These are phyloP conservation scores for Esox masquinongy DNA, from an alignment of 2,797 vertebrate genomes.

Conservation along the genomic window DNA sequence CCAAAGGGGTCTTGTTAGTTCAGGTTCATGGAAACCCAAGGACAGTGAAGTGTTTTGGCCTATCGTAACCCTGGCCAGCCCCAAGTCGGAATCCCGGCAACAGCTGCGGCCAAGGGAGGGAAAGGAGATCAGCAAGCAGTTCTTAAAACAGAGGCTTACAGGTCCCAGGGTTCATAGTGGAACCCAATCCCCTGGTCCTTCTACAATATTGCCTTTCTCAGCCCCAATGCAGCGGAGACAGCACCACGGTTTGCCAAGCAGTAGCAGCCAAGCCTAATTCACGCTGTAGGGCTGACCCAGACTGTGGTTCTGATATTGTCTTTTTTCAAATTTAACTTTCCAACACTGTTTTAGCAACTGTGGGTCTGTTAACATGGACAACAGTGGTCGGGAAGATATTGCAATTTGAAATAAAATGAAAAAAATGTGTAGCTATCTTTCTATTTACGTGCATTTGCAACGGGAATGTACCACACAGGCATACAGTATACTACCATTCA, in stretches of 20 bases:
- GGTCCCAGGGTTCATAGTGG: neutral
- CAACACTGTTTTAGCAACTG: neutral
- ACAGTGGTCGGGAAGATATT: too few species aligned
- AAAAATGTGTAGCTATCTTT: too few species aligned
- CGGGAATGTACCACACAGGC: too few species aligned
- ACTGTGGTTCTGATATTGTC: neutral
- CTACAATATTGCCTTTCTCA: neutral
- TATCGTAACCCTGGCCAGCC: slow-evolving; percentile 13
- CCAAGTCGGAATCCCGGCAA: neutral
- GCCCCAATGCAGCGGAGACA: neutral
- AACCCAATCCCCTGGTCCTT: neutral
- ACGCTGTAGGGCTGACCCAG: neutral
- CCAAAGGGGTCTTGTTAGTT: slow-evolving; percentile 1
- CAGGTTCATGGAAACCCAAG: slow-evolving; percentile 14
- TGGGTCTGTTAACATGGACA: neutral
- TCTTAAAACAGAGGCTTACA: neutral
- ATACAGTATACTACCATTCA: too few species aligned
- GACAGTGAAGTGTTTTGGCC: neutral
- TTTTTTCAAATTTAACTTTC: neutral
- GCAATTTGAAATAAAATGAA: too few species aligned
- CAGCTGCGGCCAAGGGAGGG: slow-evolving; percentile 8
- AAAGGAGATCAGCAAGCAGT: slow-evolving; percentile 11
- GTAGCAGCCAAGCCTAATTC: neutral
- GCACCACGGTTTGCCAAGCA: neutral
- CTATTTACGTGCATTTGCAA: too few species aligned